Conservation (phyloP, 2,113 vertebrate genomes). For the Isurus oxyrinchus region DNA sequence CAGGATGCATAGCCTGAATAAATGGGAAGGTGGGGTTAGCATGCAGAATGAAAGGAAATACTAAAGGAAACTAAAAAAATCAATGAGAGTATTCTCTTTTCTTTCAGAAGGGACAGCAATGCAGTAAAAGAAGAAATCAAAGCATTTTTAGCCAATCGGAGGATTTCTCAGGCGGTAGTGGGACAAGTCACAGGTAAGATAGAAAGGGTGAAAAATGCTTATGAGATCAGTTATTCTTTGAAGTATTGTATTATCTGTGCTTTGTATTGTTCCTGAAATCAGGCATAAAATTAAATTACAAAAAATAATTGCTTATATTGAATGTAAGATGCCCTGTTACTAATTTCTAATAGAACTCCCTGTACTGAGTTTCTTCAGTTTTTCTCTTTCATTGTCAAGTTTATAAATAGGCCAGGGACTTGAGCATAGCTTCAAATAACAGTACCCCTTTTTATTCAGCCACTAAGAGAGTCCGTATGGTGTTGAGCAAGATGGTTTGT, state of each 20-base stretch:
- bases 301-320: not conserved
- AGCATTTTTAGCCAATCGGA: constrained; percentile 67
- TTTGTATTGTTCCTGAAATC: not conserved
- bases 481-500: not conserved
- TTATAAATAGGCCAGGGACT: not conserved
- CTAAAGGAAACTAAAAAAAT: not conserved
- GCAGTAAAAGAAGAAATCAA: constrained; percentile 74
- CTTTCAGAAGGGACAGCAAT: constrained; percentile 66
- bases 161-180: constrained; percentile 73
- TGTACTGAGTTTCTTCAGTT: not conserved
- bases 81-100: not conserved
- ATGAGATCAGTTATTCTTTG: not conserved
- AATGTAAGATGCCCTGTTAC: not conserved
- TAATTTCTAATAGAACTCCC: not conserved
- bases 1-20: not conserved
- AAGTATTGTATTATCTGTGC: not conserved
- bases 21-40: not conserved
- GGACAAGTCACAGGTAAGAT: constrained; percentile 69
- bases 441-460: not conserved
- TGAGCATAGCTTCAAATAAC: not conserved
- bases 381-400: not conserved
- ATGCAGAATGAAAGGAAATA: not conserved
- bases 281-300: not conserved
- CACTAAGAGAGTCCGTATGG: not conserved
- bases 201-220: not conserved